Evolutionary conservation across 2,888 invertebrate species (phyloP).

Genomic region (Sthenelais limicola): DNA sequence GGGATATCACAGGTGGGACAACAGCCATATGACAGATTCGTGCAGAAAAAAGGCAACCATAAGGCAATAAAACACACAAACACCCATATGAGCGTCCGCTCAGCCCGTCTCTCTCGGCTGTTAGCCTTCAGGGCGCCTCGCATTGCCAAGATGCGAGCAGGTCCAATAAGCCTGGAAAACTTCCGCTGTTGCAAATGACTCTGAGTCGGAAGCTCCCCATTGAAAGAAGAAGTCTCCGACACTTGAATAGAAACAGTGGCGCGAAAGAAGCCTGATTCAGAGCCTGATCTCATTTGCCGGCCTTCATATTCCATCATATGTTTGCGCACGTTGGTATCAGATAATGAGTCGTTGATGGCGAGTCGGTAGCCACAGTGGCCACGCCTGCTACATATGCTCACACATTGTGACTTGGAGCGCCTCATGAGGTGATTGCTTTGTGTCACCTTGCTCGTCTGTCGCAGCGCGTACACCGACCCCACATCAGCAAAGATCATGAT

Average conservation of each 20-base stretch:
- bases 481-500: conserved; percentile 53
- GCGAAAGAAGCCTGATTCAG: neutral
- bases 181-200: neutral
- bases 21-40: conserved; percentile 52
- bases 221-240: neutral
- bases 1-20: conserved; percentile 51
- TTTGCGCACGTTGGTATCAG: neutral
- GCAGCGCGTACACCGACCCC: conserved; percentile 49
- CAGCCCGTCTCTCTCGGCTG: conserved; percentile 51
- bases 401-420: no score
- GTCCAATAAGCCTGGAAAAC: conserved; percentile 36
- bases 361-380: no score
- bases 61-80: conserved; percentile 53
- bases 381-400: no score
- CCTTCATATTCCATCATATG: conserved; percentile 9
- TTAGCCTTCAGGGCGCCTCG: conserved; percentile 47
- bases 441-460: conserved; percentile 24
- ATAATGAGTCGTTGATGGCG: no score
- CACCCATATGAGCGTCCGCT: conserved; percentile 54
- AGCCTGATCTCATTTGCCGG: neutral
- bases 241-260: neutral
- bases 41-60: conserved; percentile 54
- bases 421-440: neutral
- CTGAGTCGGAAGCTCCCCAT: neutral
- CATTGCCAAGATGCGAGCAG: conserved; percentile 48